Base-by-base conservation (phyloP, 2,797 vertebrate species). In the Kryptopterus vitreolus region DNA sequence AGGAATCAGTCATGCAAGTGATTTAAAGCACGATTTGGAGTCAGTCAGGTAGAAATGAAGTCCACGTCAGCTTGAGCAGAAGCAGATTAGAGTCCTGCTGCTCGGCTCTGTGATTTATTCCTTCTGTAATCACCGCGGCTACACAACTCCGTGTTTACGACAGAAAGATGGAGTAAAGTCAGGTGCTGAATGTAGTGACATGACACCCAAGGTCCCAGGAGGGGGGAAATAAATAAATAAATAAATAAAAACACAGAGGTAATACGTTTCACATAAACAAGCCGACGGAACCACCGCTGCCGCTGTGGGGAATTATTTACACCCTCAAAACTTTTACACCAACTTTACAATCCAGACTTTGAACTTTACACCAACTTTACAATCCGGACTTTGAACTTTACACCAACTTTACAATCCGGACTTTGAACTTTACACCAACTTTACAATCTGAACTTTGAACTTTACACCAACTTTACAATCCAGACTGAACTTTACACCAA, bases 41-140 rank as follows among this genome's bases (percentile, higher is more conserved):
- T n/a, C 78, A 72, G 76, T 85, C 84, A 80, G 77, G 77, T 80
- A 80, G 81, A 84, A 82, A 70, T 69, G 84, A 83, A 72, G 77
- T 69, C 55, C 69, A 29, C 80, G 70, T 81, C 78, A 82, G 78
- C 46, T 65, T 52, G 73, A 66, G 62, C 76, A 71, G 71, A 58
- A 66, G 72, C 78, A 79, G 81, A 83, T 81, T 76, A 73, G 52
- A 77, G 31, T 78, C 31, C n/a, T 63, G 24, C 50, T 57, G 35
- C 38, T 35, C 48, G 38, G 31, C 29, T 11, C 31, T 15, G 50
- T 78, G 76, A 78, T 78, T 78, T 55, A 68, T 78, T 78, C 48
- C 52, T 15, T 18, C 26, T 62, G 58, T 63, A 63, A 76, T 76
- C 31, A 63, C 38, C 12, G 15, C 31, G 38, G 76, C 62, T 78